Evolutionary conservation across 2,797 vertebrate species (phyloP).

Genomic region (Phoeniculus purpureus): DNA sequence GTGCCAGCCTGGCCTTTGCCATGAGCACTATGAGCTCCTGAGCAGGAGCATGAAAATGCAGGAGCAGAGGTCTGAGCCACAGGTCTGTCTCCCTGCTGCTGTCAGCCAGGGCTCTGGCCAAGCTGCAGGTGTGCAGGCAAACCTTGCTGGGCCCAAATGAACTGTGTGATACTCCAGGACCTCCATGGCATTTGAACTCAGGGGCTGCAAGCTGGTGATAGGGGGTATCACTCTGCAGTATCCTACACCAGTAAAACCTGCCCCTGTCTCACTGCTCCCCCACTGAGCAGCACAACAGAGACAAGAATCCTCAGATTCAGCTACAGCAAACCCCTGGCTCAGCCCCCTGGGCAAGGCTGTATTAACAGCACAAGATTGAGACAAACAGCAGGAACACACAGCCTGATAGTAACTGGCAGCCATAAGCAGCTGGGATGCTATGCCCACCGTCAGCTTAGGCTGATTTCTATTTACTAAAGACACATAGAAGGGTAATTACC

Average conservation of each 20-base stretch:
- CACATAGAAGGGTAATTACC: not conserved
- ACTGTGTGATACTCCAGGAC: not conserved
- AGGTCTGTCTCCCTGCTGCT: not conserved
- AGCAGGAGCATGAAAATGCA: not conserved
- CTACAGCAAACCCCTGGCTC: not conserved
- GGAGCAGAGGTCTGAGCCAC: not conserved
- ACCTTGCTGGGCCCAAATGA: not conserved
- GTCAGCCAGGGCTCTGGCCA: not conserved
- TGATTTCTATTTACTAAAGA: not conserved
- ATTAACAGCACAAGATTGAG: not conserved
- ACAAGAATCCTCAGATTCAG: fast-evolving
- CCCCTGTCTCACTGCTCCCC: not conserved
- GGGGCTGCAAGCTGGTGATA: not conserved
- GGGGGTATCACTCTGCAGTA: not conserved
- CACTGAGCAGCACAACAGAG: not conserved
- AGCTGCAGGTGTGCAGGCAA: not conserved
- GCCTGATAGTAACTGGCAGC: not conserved
- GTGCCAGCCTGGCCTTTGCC: not conserved
- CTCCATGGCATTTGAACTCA: not conserved
- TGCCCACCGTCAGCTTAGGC: not conserved
- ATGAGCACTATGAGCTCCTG: not conserved
- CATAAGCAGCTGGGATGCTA: not conserved
- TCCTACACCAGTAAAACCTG: not conserved
- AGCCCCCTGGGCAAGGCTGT: not conserved
- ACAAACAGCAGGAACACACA: not conserved